Evolutionary conservation across 2,113 vertebrate species (phyloP), one percentile per base, ranked within the genome.

Genomic region (Glaucomys volans): DNA sequence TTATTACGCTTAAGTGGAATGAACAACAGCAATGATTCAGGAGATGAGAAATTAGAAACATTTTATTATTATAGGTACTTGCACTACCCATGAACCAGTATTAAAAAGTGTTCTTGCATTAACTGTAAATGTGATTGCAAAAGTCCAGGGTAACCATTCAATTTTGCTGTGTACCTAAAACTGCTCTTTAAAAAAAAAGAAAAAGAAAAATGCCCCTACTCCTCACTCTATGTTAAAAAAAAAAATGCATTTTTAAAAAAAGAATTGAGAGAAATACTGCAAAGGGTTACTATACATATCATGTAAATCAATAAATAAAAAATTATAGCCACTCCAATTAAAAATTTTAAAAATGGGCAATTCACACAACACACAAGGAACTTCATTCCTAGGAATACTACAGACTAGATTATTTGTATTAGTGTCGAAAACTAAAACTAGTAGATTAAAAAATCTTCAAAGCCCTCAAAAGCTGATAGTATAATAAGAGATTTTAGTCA

Each of bases 91-190:
- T 37, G n/a, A 71, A 22, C 12, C n/a, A 22, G 14, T 35, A 71
- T 71, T 37, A 13, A 37, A 71, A 37, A 37, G 16, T 69, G 67
- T 18, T 18, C n/a, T 71, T 71, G 69, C 16, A 37, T 71, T 71
- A 71, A 17, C 37, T 35, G n/a, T 20, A 71, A 71, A 30, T 66
- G 69, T 35, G 30, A 37, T 71, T 35, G 8, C 16, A 30, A 37
- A 71, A 71, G 37, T 26, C 4, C 14, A 71, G 64, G 35, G 42
- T 40, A 93, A 84, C 42, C 8, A 35, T 47, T 54, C 62, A 80
- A 66, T 93, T 74, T 71, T 72, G 18, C 64, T 80, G 54, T 85
- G 24, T 89, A 74, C 69, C 44, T 93, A 86, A 80, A 93, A 89
- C 22, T 40, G 18, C 35, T 54, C n/a, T 76, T 57, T 8, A 57